Base-by-base conservation (phyloP, 2,888 invertebrate genomes). In the Troilus luridus region DNA sequence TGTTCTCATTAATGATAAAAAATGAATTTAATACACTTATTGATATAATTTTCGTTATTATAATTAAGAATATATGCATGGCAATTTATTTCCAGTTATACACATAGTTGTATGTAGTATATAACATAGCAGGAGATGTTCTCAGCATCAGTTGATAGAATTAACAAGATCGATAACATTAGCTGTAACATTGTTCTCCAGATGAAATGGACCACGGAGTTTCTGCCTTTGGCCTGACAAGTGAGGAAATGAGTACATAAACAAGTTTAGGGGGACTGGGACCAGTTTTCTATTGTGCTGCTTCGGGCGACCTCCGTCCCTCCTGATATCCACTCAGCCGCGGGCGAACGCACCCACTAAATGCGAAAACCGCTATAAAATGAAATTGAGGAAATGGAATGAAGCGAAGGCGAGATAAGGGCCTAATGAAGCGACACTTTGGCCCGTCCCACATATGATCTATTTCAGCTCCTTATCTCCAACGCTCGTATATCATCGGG, bases 341-440 rank as follows among this genome's bases (percentile, higher is more conserved):
- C 77, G 6, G 17, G 62, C 27, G 14, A 27, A 41, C n/a, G 27
- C 10, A 9, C 88, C 27, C 77, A 24, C 90, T 77, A 89, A 89
- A 89, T 89, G 90, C 60, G 90, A 72, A 72, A 81, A 72, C 90
- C 90, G 81, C 90, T 72, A 90, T 90, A 90, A 90, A 90, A 90
- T 90, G 90, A 77, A 90, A 90, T 90, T 90, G 90, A 90, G 90
- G 90, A 90, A 90, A 56, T 81, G 27, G 41, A 41, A 41, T 41
- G 58, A 60, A 59, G 72, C 58, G 77, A 19, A 81, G 56, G 41
- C 72, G 11, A 90, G 90, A 90, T 90, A 90, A 90, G 77, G 77
- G 21, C 81, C 77, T 90, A 90, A 90, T 90, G 90, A 90, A 81
- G 56, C 72, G 58, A 5, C 90, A 72, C 67, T 90, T 90, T 81